Conservation (phyloP, 2,797 vertebrate genomes). For the Petrocephalus sullivani region DNA sequence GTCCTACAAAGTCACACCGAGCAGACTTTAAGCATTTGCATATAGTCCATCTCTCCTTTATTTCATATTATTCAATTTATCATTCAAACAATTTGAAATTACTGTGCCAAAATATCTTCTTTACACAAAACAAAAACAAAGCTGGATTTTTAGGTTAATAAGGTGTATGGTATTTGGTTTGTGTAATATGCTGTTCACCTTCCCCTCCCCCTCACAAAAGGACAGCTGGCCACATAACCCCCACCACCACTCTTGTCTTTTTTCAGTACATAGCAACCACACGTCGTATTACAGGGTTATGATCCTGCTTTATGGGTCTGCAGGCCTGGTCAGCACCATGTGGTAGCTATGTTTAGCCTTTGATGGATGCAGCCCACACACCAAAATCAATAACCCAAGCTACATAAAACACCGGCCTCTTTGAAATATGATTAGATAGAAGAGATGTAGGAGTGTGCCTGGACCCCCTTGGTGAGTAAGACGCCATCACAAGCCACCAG, state of each 20-base stretch:
- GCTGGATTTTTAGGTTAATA: neutral
- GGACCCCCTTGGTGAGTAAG: neutral
- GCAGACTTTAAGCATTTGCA: neutral
- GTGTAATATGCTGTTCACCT: neutral
- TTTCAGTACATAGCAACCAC: neutral
- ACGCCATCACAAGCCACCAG: neutral
- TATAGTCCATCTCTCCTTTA: neutral
- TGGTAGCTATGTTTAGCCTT: slow-evolving; percentile 4
- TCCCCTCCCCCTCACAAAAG: neutral
- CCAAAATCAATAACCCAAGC: slow-evolving; percentile 20
- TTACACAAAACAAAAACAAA: neutral
- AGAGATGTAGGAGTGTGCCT: neutral
- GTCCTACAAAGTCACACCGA: neutral
- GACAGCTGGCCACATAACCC: neutral
- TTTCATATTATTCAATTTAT: neutral
- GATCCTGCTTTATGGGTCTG: neutral
- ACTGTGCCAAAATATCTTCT: neutral
- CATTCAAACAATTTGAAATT: neutral
- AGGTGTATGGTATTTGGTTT: neutral
- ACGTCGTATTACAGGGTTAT: neutral
- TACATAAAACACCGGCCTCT: slow-evolving; percentile 7
- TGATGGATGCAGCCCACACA: slow-evolving; percentile 5
- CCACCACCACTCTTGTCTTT: neutral
- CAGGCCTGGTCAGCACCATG: neutral
- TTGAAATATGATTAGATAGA: slow-evolving; percentile 15